Conservation (phyloP, 2,113 vertebrate species). For the Cebidichthys violaceus region DNA sequence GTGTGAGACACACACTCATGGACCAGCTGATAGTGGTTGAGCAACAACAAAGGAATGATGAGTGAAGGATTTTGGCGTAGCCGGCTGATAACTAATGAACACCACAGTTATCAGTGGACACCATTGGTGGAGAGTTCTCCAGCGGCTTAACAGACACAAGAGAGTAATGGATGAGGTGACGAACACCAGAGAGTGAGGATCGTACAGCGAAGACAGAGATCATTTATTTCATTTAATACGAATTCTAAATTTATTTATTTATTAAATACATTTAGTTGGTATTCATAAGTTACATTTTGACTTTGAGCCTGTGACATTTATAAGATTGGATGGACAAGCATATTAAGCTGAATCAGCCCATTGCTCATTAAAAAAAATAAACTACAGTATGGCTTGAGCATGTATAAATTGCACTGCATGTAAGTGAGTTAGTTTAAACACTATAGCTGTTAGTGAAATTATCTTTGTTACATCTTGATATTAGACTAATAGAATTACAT, state of each 20-base stretch:
- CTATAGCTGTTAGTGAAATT: not conserved
- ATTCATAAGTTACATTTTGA: not conserved
- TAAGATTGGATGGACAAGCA: not conserved
- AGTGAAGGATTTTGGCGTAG: conserved; percentile 51
- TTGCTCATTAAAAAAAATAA: too few relatives aligned
- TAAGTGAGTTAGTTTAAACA: too few relatives aligned
- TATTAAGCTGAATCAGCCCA: not conserved
- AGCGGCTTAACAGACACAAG: not conserved
- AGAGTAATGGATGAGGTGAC: not conserved
- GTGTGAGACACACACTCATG: not conserved
- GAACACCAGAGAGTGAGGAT: not conserved
- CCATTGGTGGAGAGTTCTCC: conserved; percentile 6
- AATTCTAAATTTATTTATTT: too few relatives aligned
- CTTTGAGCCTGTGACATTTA: not conserved
- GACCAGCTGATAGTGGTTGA: conserved; percentile 10
- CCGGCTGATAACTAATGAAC: conserved; percentile 26
- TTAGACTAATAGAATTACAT: too few relatives aligned
- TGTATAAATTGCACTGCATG: too few relatives aligned
- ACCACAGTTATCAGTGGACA: conserved; percentile 23
- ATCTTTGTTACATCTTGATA: too few relatives aligned
- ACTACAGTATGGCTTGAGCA: too few relatives aligned
- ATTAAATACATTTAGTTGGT: not conserved
- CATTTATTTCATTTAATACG: too few relatives aligned
- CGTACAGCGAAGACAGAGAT: not conserved
- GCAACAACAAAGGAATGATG: conserved; percentile 52